These are phyloP conservation scores for Platorchestia sp. DNA, from an alignment of 1,140 invertebrate genomes.

Conservation along the genomic window DNA sequence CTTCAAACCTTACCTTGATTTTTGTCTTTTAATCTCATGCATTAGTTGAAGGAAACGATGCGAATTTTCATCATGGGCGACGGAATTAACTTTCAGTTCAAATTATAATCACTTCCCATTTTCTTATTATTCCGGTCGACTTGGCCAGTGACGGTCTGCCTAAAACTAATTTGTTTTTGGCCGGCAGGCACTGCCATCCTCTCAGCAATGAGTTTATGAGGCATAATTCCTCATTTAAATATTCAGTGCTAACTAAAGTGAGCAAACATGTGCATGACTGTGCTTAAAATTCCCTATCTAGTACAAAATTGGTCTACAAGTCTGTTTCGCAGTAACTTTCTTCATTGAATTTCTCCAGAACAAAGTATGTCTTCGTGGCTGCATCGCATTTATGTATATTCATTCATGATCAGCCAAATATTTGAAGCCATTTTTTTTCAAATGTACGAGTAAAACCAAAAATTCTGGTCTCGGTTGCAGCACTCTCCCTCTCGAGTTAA, in stretches of 20 bases:
- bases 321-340: background rate
- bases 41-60: background rate
- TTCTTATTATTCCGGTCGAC: constrained; percentile 48
- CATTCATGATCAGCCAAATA: no score
- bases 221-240: background rate
- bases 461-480: no score
- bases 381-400: no score
- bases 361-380: no score
- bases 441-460: no score
- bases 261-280: no score
- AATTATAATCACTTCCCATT: constrained; percentile 28
- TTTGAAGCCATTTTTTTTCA: no score
- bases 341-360: no score
- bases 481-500: no score
- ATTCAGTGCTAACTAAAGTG: background rate
- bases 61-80: background rate
- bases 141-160: background rate
- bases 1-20: background rate
- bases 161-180: constrained; percentile 21
- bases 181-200: no score
- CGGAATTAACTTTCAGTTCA: constrained; percentile 8
- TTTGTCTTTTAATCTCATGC: background rate
- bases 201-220: background rate
- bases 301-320: background rate
- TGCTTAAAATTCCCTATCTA: no score